These are phyloP conservation scores for Teleopsis dalmanni DNA, from an alignment of 1,140 invertebrate species.

Conservation along the genomic window DNA sequence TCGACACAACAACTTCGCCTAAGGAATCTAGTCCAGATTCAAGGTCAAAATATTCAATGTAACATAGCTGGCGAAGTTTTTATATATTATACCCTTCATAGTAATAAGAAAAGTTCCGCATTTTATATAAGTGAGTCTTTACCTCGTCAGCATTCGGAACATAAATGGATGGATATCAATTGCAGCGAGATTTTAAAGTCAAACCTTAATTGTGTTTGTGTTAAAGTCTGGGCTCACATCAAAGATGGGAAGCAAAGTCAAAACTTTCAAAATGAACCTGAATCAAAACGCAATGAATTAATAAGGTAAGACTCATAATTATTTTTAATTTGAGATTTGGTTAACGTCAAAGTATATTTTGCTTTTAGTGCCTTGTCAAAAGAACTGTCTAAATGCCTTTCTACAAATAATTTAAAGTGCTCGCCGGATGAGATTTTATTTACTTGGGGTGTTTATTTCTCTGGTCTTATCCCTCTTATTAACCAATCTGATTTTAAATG, in stretches of 20 bases:
- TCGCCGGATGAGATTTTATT: slow-evolving; percentile 53
- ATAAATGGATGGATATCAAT: slow-evolving; percentile 55
- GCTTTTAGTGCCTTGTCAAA: slow-evolving; percentile 15
- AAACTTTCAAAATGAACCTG: too few relatives aligned
- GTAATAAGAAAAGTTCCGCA: slow-evolving; percentile 62
- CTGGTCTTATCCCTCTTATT: slow-evolving; percentile 64
- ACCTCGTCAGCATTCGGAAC: slow-evolving; percentile 51
- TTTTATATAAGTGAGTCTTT: slow-evolving; percentile 82
- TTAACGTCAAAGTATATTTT: slow-evolving; percentile 3
- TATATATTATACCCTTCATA: slow-evolving; percentile 71
- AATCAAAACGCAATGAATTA: too few relatives aligned
- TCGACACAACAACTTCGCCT: slow-evolving; percentile 61
- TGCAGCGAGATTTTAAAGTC: slow-evolving; percentile 31
- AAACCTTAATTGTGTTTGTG: slow-evolving; percentile 33
- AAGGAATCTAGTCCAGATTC: slow-evolving; percentile 63
- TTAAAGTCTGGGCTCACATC: slow-evolving; percentile 34
- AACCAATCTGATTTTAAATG: slow-evolving; percentile 48
- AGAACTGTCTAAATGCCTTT: slow-evolving; percentile 16
- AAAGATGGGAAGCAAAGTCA: too few relatives aligned
- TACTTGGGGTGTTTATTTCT: slow-evolving; percentile 77
- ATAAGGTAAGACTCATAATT: too few relatives aligned
- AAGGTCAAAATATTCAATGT: slow-evolving; percentile 53
- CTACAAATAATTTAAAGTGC: slow-evolving; percentile 20
- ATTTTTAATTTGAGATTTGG: too few relatives aligned
- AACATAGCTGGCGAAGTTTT: too few relatives aligned